Percentiles rank a stretch among this genome's conserved stretches.
These are phyloP conservation scores for Dolichotis patagonum DNA, from an alignment of 2,113 vertebrate species.

Conservation along the genomic window DNA sequence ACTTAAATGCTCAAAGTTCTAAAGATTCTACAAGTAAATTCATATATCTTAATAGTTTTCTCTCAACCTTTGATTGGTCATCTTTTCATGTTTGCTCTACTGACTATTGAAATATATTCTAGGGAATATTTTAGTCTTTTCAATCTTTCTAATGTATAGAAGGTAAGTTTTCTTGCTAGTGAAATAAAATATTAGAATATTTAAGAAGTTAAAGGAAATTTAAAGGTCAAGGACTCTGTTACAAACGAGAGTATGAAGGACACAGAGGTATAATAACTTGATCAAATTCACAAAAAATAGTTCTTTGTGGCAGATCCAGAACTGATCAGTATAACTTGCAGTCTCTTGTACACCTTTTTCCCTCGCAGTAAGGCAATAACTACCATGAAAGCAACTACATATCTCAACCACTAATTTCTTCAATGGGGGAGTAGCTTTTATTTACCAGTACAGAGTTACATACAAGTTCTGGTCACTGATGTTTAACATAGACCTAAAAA, in stretches of 20 bases:
- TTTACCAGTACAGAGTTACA: slow-evolving; percentile 11
- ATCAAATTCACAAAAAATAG: slow-evolving; percentile 24
- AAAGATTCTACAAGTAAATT: slow-evolving; percentile 76
- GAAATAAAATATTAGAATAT: slow-evolving; percentile 47
- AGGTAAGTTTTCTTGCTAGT: background rate
- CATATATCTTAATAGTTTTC: slow-evolving; percentile 39
- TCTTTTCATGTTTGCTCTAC: background rate
- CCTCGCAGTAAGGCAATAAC: background rate
- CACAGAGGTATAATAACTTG: background rate
- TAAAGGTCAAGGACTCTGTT: slow-evolving; percentile 20
- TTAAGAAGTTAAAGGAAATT: slow-evolving; percentile 6
- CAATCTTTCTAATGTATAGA: slow-evolving; percentile 41
- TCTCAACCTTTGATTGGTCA: background rate
- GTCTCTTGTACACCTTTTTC: background rate
- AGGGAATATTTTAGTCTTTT: slow-evolving; percentile 52
- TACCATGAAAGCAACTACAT: background rate
- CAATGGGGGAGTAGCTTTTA: background rate
- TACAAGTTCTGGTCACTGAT: background rate
- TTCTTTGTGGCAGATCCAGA: background rate
- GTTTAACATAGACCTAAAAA: slow-evolving; percentile 18
- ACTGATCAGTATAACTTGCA: background rate
- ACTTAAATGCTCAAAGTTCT: slow-evolving; percentile 65
- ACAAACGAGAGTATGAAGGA: background rate
- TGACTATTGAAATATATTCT: background rate
- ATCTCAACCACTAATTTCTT: slow-evolving; percentile 35